Conservation (phyloP, 2,888 invertebrate genomes). For the Drosophila planitibia region DNA sequence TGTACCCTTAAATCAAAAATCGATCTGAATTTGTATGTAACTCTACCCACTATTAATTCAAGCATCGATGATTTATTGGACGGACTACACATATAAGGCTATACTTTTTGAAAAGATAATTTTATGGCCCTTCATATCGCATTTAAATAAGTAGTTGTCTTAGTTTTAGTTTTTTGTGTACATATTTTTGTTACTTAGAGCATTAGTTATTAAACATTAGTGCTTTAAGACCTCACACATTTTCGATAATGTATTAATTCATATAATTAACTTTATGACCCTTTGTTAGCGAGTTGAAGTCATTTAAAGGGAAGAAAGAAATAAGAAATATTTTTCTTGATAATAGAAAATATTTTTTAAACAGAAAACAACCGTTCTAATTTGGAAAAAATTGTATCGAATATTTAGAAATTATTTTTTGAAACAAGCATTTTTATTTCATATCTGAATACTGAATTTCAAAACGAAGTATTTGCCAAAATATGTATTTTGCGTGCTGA, state of each 20-base stretch:
- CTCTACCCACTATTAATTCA: neutral
- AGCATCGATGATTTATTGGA: neutral
- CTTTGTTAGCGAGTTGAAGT: neutral
- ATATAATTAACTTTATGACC: neutral
- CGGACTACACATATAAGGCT: neutral
- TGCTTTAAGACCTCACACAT: neutral
- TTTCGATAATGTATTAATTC: neutral
- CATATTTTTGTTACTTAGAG: neutral
- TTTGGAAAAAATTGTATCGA: rapidly evolving
- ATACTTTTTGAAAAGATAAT: neutral
- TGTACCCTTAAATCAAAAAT: no score
- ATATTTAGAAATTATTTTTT: neutral
- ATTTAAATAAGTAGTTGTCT: neutral
- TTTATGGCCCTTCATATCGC: neutral
- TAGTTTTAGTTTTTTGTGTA: neutral
- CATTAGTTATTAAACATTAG: neutral
- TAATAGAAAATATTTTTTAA: neutral
- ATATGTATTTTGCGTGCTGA: neutral
- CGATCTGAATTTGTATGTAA: no score
- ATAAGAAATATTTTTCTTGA: neutral
- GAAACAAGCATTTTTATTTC: neutral
- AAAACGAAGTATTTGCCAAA: neutral
- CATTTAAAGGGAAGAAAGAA: neutral
- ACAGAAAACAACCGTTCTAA: neutral
- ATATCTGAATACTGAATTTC: neutral